Conservation (phyloP, 2,888 invertebrate species). For the Muschampia plurimacula region DNA sequence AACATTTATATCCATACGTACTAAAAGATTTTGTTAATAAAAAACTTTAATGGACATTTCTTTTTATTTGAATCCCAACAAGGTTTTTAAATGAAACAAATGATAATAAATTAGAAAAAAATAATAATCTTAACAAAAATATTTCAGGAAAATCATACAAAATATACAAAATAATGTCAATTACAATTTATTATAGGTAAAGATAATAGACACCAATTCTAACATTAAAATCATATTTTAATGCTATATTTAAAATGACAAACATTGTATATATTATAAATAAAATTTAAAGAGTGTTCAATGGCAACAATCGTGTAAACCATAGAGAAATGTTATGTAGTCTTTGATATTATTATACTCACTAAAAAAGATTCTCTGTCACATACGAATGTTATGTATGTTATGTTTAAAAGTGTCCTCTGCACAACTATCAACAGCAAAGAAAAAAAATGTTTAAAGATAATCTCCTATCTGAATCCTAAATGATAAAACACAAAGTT, state of each 20-base stretch:
- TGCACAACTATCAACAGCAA: too few relatives aligned
- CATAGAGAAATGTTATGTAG: too few relatives aligned
- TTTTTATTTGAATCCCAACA: slow-evolving; percentile 26
- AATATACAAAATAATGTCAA: slow-evolving; percentile 4
- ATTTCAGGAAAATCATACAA: neutral
- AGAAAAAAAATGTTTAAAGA: too few relatives aligned
- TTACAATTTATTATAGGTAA: neutral
- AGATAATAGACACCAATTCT: slow-evolving; percentile 21
- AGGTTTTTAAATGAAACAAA: neutral
- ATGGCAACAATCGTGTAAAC: too few relatives aligned
- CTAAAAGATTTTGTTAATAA: slow-evolving; percentile 49
- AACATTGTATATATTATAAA: neutral
- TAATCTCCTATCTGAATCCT: too few relatives aligned
- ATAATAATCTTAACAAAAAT: slow-evolving; percentile 1
- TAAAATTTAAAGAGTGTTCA: too few relatives aligned
- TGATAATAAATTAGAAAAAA: slow-evolving; percentile 4
- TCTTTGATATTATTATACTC: too few relatives aligned
- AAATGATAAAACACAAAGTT: too few relatives aligned
- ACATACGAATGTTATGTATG: too few relatives aligned
- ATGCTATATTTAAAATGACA: slow-evolving; percentile 36
- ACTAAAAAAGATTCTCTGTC: too few relatives aligned
- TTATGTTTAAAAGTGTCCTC: too few relatives aligned
- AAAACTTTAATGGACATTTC: slow-evolving; percentile 36
- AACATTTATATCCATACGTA: slow-evolving; percentile 51
- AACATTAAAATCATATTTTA: slow-evolving; percentile 25